Evolutionary conservation across 2,888 invertebrate species (phyloP).

Genomic region (Limenitis camilla): DNA sequence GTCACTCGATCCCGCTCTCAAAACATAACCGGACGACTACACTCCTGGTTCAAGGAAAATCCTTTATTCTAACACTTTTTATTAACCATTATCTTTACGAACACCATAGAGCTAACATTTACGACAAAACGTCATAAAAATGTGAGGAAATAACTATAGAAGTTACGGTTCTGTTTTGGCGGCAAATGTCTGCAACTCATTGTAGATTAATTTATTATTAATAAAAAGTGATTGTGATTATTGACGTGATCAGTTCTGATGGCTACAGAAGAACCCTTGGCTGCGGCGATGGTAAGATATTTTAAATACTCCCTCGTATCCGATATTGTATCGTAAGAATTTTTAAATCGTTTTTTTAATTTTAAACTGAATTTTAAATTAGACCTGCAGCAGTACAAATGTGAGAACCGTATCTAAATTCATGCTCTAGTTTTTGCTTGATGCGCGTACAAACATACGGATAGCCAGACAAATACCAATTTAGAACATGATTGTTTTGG

Average conservation of each 20-base stretch:
- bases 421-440: too few species aligned
- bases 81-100: not conserved
- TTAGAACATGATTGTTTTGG: too few species aligned
- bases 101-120: not conserved
- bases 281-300: constrained; percentile 48
- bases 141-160: not conserved
- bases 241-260: constrained; percentile 29
- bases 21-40: constrained; percentile 73
- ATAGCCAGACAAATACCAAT: too few species aligned
- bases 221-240: constrained; percentile 4
- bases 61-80: constrained; percentile 14
- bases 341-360: too few species aligned
- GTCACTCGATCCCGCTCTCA: constrained; percentile 67
- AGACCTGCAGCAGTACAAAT: too few species aligned
- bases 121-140: not conserved
- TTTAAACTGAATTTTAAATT: too few species aligned
- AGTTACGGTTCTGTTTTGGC: constrained; percentile 11
- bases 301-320: too few species aligned
- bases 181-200: constrained; percentile 12
- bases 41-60: constrained; percentile 35
- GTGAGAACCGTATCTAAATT: too few species aligned
- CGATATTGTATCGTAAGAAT: too few species aligned
- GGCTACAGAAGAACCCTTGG: constrained; percentile 53
- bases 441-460: too few species aligned
- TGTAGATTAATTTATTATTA: not conserved